Conservation (phyloP, 2,888 invertebrate species). For the Eulithis prunata region DNA sequence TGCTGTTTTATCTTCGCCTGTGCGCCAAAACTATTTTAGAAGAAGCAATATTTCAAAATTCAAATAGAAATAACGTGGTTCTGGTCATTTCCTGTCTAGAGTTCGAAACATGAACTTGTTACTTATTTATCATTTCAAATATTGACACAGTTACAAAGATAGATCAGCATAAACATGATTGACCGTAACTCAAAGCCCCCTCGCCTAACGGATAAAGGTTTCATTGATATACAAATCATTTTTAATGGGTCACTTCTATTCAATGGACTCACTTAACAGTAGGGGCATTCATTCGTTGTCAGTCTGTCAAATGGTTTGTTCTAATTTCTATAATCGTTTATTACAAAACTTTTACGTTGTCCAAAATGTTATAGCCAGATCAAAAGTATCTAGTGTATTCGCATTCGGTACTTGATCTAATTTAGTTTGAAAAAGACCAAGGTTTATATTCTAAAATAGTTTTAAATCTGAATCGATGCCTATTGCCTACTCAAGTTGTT, state of each 20-base stretch:
- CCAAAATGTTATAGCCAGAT: no score
- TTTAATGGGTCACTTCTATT: conserved; percentile 25
- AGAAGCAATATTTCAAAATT: neutral
- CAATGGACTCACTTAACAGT: conserved; percentile 7
- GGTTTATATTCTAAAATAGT: no score
- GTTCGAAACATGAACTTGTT: neutral
- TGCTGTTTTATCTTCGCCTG: no score
- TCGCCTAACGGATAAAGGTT: conserved; percentile 26
- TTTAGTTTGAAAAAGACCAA: no score
- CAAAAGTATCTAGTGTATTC: no score
- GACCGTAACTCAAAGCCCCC: conserved; percentile 10
- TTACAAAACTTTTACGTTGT: no score
- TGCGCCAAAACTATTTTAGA: no score
- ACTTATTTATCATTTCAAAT: neutral
- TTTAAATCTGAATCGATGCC: no score
- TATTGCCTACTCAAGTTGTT: no score
- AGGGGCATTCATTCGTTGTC: conserved; percentile 7
- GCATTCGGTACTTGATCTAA: no score
- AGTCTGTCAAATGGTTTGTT: neutral
- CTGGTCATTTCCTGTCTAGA: neutral
- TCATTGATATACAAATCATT: conserved; percentile 32
- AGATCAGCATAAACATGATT: neutral
- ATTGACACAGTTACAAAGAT: neutral
- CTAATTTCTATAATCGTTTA: neutral
- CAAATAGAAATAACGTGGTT: neutral